Conservation (phyloP, 1,140 invertebrate species). For the Ceratina calcarata region DNA sequence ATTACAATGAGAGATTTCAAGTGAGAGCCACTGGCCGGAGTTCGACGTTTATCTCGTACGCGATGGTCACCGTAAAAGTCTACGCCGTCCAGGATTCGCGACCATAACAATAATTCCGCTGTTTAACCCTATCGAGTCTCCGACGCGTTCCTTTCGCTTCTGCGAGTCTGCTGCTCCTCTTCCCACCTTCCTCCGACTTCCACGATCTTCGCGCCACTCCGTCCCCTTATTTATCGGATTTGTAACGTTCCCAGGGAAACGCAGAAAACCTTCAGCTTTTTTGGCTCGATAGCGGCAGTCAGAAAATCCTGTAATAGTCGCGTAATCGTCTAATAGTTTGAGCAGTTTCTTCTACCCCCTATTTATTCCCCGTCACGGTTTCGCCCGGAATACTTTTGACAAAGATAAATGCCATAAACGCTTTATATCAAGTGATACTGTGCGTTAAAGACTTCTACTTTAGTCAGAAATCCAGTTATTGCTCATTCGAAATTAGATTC, state of each 20-base stretch:
- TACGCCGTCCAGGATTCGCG: conserved; percentile 26
- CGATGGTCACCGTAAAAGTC: conserved; percentile 37
- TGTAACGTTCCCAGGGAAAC: background rate
- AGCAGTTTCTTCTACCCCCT: too few species aligned
- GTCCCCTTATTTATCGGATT: conserved; percentile 7
- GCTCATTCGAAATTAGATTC: background rate
- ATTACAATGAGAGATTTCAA: too few species aligned
- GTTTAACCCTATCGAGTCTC: conserved; percentile 35
- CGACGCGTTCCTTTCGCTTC: conserved; percentile 1
- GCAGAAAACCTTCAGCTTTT: background rate
- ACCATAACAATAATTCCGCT: conserved; percentile 52
- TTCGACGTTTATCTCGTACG: conserved; percentile 37
- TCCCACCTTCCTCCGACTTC: background rate
- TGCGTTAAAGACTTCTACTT: too few species aligned
- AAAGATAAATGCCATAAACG: too few species aligned
- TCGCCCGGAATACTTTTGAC: too few species aligned
- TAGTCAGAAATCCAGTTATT: background rate
- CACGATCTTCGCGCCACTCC: background rate
- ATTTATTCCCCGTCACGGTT: too few species aligned
- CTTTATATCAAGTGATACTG: too few species aligned
- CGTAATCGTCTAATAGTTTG: background rate
- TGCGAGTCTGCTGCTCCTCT: background rate
- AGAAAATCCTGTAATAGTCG: background rate
- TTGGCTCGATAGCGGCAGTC: too few species aligned
- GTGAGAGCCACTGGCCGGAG: conserved; percentile 23